A percentile compares a stretch with the other conserved stretches of the same genome.
phyloP scores from a whole-genome alignment of 1,140 invertebrate species.

The Druon quercuslanigerum region DNA sequence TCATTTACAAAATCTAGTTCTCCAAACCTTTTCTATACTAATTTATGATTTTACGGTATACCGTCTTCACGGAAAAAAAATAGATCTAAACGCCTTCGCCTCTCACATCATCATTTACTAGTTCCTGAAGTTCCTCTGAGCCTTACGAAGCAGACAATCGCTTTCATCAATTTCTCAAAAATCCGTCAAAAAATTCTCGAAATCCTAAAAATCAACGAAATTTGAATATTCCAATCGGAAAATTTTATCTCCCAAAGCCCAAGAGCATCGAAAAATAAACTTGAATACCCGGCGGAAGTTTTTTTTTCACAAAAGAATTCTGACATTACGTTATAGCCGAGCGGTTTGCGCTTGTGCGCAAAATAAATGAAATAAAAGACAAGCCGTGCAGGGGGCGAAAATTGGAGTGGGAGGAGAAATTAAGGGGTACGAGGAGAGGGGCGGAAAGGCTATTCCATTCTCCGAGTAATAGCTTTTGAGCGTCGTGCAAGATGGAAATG shows the following conservation, averaged over 20 bases:
- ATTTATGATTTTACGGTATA: not conserved
- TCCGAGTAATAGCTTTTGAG: constrained; percentile 2
- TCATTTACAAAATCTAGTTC: not conserved
- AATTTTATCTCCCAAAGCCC: not conserved
- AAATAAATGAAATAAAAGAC: constrained; percentile 15
- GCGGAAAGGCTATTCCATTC: constrained; percentile 20
- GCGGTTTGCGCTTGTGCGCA: constrained; percentile 3
- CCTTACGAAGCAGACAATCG: constrained; percentile 13
- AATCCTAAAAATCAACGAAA: not conserved
- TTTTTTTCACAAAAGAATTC: constrained; percentile 9
- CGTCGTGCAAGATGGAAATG: not conserved
- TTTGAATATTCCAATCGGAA: not conserved
- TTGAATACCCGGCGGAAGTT: not conserved
- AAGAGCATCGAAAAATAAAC: not conserved
- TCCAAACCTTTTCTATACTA: not conserved
- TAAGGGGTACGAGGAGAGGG: constrained; percentile 19
- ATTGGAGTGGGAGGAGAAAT: constrained; percentile 31
- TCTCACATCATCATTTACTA: constrained; percentile 14
- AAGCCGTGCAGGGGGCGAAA: constrained; percentile 44
- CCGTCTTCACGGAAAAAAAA: not conserved
- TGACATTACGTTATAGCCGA: not conserved
- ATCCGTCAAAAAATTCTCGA: not conserved
- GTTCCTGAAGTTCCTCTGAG: not conserved
- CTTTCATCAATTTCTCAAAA: not conserved
- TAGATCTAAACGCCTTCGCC: constrained; percentile 2